These are phyloP conservation scores for Psittacula derbiana DNA, from an alignment of 2,797 vertebrate genomes.

Conservation along the genomic window DNA sequence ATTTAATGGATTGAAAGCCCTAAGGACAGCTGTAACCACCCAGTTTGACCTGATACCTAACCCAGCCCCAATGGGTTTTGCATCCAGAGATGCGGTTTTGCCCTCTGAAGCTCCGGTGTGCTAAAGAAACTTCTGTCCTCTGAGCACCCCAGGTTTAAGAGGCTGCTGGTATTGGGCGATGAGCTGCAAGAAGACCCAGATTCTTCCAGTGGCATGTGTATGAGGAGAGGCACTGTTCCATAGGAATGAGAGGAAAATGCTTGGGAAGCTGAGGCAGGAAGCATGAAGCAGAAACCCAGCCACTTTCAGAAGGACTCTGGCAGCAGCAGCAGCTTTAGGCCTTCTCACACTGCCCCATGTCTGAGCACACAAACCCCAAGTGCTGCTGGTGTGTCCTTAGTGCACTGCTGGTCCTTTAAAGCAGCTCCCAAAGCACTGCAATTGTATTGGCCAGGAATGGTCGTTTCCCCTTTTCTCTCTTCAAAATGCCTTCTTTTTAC, in stretches of 20 bases:
- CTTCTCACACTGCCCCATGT: not conserved
- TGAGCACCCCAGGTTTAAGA: not conserved
- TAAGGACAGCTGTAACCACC: not conserved
- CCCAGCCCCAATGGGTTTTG: not conserved
- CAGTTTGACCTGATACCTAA: accelerated
- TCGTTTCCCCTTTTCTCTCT: not conserved
- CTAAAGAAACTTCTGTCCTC: not conserved
- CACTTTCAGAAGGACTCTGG: not conserved
- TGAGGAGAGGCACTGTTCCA: no score
- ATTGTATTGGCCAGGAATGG: not conserved
- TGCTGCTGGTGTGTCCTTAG: not conserved
- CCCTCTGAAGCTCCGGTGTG: not conserved
- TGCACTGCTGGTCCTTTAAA: not conserved
- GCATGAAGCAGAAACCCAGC: not conserved
- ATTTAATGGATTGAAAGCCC: not conserved
- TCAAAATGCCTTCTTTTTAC: not conserved
- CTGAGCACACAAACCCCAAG: not conserved
- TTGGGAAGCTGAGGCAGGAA: not conserved
- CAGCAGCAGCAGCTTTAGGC: not conserved
- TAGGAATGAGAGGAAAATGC: not conserved
- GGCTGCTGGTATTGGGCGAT: not conserved
- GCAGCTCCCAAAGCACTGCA: not conserved
- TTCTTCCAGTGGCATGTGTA: not conserved
- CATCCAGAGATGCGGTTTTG: not conserved
- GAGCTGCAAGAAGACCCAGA: not conserved